Evolutionary conservation across 2,888 invertebrate species (phyloP), one percentile per base, ranked within the genome.

Genomic region (Agrenia bidenticulata): DNA sequence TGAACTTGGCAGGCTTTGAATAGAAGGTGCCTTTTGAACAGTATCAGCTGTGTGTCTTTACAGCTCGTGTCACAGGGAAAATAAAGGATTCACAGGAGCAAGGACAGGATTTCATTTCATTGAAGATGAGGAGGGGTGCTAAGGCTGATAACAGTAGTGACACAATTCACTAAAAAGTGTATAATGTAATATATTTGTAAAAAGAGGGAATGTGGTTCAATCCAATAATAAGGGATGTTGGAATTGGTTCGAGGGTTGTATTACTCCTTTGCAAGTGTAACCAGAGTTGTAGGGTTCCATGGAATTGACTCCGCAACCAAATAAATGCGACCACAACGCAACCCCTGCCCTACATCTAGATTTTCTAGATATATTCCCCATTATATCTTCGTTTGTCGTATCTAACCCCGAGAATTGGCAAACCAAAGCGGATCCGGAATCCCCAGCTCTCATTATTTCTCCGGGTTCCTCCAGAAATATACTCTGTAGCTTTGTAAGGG

Each of bases 101-200:
- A 41, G 57, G 57, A 19, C 45, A 45, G 19, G 19, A 19, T 19
- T 17, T 45, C 45, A 45, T 45, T 45, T 45, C 45, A 45, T 45
- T 9, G 45, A 45, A 45, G 45, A 32, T 32, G 45, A 45, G 45
- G 45, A 45, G 45, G 55, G 37, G 55, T 32, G 55, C 32, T 32
- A 11, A 32, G 32, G 32, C 11, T 32, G 32, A 32, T 57, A 39
- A 57, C 37, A 17, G 37, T 23, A 41, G 58, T 58, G 58, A 58
- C 58, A 58, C 58, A 58, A 58, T 58, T 58, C 58, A 58, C 41
- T 23, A 58, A 58, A 58, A 58, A 58, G 58, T 41, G 39, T 41
- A 58, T 45, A 58, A 58, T 58, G 37, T 5, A 23, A 42, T 45
- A 23, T 26, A 45, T 13, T 32, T 45, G 58, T 58, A 58, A 58